A percentile compares a stretch with the other conserved stretches of the same genome.
Evolutionary conservation across 2,888 invertebrate species (phyloP).

Genomic region (Tinea pellionella): DNA sequence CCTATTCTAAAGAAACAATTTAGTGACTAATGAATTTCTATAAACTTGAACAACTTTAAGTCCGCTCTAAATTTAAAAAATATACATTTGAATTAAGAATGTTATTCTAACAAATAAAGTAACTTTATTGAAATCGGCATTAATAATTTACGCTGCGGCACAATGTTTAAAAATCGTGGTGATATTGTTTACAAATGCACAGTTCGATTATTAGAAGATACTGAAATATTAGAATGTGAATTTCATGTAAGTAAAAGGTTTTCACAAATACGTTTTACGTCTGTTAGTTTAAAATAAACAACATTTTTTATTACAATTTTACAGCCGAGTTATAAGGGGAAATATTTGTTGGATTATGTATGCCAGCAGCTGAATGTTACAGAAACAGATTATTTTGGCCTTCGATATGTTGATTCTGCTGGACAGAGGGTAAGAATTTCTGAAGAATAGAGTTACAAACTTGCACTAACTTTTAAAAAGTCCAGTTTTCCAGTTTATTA

Average conservation of each 20-base stretch:
- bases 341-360: constrained; percentile 88
- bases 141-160: neutral
- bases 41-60: neutral
- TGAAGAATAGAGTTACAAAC: too few relatives aligned
- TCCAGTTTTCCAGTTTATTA: too few relatives aligned
- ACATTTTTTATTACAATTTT: constrained; percentile 33
- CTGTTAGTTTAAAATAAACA: neutral
- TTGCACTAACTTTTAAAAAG: too few relatives aligned
- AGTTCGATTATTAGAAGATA: constrained; percentile 89
- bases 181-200: constrained; percentile 89
- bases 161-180: constrained; percentile 76
- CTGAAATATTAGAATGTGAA: constrained; percentile 92
- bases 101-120: neutral
- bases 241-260: constrained; percentile 72
- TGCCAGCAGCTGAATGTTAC: constrained; percentile 91
- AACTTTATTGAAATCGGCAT: neutral
- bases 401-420: constrained; percentile 89
- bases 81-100: neutral
- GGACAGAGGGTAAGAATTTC: constrained; percentile 85
- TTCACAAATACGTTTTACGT: neutral
- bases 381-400: constrained; percentile 94
- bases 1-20: neutral
- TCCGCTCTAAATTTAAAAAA: neutral
- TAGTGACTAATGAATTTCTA: neutral
- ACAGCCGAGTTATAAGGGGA: constrained; percentile 90